Evolutionary conservation across 2,888 invertebrate species (phyloP).

Genomic region (Catocala sponsa): DNA sequence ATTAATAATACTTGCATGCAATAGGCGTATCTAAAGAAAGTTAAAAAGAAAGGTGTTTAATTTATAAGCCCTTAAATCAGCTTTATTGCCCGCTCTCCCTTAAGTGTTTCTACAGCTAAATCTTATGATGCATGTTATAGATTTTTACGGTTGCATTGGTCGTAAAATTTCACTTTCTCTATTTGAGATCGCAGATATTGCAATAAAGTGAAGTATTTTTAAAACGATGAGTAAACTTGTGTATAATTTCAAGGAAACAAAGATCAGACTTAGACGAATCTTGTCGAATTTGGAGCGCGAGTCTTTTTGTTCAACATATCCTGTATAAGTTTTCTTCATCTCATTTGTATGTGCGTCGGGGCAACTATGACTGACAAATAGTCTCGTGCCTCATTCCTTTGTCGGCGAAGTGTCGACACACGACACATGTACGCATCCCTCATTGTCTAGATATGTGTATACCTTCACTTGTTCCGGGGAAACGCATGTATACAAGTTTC

Average conservation of each 20-base stretch:
- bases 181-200: constrained; percentile 38
- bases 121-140: constrained; percentile 52
- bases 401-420: constrained; percentile 72
- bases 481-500: constrained; percentile 37
- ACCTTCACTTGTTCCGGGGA: constrained; percentile 63
- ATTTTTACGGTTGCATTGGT: constrained; percentile 61
- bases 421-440: constrained; percentile 69
- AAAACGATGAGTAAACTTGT: constrained; percentile 12
- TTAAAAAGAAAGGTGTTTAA: constrained; percentile 70
- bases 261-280: constrained; percentile 35
- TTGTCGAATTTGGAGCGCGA: constrained; percentile 46
- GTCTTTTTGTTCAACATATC: constrained; percentile 50
- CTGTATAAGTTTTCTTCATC: constrained; percentile 55
- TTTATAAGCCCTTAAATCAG: constrained; percentile 78
- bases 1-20: constrained; percentile 62
- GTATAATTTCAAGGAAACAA: constrained; percentile 1
- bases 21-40: constrained; percentile 71
- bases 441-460: constrained; percentile 61
- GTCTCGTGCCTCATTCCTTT: constrained; percentile 70
- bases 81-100: constrained; percentile 70
- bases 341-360: constrained; percentile 70
- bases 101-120: constrained; percentile 56
- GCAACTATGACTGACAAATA: constrained; percentile 74
- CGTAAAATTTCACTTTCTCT: constrained; percentile 71
- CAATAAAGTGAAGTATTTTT: constrained; percentile 23